A percentile compares a stretch with the other conserved stretches of the same genome.
Conservation (phyloP, 2,113 vertebrate genomes). For the Myrmecophaga tridactyla region DNA sequence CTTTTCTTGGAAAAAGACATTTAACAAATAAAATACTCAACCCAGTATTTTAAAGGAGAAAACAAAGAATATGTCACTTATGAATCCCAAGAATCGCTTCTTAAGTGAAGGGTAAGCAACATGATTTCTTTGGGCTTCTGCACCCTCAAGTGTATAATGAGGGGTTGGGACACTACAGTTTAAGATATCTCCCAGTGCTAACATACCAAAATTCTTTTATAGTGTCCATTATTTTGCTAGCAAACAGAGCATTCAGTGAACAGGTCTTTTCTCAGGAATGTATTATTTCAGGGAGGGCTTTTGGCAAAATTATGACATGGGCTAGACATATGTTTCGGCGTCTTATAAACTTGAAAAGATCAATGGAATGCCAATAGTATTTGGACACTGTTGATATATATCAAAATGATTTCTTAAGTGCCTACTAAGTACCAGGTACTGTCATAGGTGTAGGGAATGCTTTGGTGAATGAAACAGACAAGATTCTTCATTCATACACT, state of each 20-base stretch:
- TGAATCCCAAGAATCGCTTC: neutral
- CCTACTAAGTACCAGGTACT: neutral
- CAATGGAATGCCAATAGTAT: neutral
- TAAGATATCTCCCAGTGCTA: neutral
- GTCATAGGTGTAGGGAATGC: neutral
- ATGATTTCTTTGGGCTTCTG: neutral
- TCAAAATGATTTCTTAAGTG: neutral
- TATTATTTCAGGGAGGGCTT: neutral
- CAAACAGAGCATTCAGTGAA: neutral
- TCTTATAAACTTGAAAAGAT: neutral
- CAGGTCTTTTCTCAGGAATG: neutral
- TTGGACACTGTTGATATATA: neutral
- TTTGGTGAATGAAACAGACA: neutral
- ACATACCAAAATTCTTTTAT: neutral
- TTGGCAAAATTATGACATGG: neutral
- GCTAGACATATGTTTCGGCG: neutral
- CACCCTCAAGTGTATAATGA: neutral
- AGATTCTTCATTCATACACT: neutral
- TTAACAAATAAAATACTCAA: neutral
- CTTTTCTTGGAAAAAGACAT: neutral
- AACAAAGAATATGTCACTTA: neutral
- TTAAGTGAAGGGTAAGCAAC: neutral
- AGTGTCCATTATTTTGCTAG: neutral
- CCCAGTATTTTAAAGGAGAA: conserved; percentile 1
- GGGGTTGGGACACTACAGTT: neutral